These are phyloP conservation scores for Drosophila kepulauana DNA, from an alignment of 1,140 invertebrate species.

Conservation along the genomic window DNA sequence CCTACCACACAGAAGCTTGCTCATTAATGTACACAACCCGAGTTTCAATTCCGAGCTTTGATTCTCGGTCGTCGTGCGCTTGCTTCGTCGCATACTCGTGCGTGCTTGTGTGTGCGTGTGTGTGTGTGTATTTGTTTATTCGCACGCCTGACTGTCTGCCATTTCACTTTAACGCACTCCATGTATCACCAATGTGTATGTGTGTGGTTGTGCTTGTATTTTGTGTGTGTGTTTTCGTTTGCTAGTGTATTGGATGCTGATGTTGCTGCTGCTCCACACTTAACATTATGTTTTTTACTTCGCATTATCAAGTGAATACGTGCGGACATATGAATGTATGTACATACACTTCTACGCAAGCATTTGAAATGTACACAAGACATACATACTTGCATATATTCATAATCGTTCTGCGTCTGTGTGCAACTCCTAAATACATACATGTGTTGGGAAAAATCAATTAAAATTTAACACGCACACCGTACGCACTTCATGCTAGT, in stretches of 20 bases:
- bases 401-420: conserved; percentile 9
- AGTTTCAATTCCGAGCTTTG: conserved; percentile 32
- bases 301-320: conserved; percentile 58
- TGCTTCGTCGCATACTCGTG: conserved; percentile 31
- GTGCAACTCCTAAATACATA: conserved; percentile 43
- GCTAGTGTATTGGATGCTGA: conserved; percentile 54
- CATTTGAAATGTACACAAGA: too few species aligned
- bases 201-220: conserved; percentile 14
- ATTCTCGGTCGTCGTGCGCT: conserved; percentile 43
- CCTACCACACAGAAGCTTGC: conserved; percentile 18
- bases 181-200: conserved; percentile 20
- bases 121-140: conserved; percentile 54
- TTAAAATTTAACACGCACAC: conserved; percentile 79
- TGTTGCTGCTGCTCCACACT: conserved; percentile 62
- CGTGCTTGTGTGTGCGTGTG: conserved; percentile 31
- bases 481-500: conserved; percentile 38
- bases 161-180: conserved; percentile 53
- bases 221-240: conserved; percentile 18
- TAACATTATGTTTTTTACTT: not conserved
- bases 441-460: conserved; percentile 76
- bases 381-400: not conserved
- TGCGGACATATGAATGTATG: too few species aligned
- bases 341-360: not conserved
- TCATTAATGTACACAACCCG: conserved; percentile 60
- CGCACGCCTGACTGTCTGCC: conserved; percentile 76